Evolutionary conservation across 1,140 invertebrate genomes (phyloP), one percentile per base, ranked within the genome.

Genomic region (Zaprionus nigranus): DNA sequence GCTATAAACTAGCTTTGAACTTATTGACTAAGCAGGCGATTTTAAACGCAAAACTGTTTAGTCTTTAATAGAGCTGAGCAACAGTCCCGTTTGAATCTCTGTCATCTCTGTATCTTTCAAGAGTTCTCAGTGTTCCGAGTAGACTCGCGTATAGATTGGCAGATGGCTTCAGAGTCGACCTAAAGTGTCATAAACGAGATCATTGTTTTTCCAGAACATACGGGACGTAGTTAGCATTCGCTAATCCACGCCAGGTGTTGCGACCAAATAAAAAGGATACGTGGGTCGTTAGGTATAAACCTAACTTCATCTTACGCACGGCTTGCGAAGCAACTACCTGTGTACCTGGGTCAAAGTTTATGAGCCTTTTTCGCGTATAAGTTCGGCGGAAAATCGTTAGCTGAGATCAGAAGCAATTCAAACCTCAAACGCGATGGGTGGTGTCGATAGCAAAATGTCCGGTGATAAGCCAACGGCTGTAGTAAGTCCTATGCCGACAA

Each of bases 331-430:
- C 1, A n/a, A 1, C 38, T 65, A 58, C n/a, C 30, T 61, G 58
- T 20, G 0, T 43, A 59, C 12, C 30, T 58, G 40, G 40, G 20
- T 46, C 24, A 30, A 56, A 53, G 40, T 59, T 43, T 54, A 13
- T 24, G 54, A 46, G 3, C 46, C 20, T 26, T 11, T 36, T 24
- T 36, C 13, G 38, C 61, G 70, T 78, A 88, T 88, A 87, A 84
- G 36, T 64, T 43, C 6, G 17, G 17, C 24, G 43, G 60, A 7
- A 53, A 59, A 65, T 28, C 22, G 3, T 34, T 73, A 53, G 66
- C 67, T 78, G 81, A 78, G 79, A 75, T 84, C 84, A 88, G 46
- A 79, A 28, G 13, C 28, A 76, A 51, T 78, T 69, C 38, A 84
- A 60, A 49, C 64, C 24, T 49, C 20, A 43, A 49, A 67, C 53